phyloP scores from a whole-genome alignment of 1,140 invertebrate genomes.

The Drosophila sulfurigaster region DNA sequence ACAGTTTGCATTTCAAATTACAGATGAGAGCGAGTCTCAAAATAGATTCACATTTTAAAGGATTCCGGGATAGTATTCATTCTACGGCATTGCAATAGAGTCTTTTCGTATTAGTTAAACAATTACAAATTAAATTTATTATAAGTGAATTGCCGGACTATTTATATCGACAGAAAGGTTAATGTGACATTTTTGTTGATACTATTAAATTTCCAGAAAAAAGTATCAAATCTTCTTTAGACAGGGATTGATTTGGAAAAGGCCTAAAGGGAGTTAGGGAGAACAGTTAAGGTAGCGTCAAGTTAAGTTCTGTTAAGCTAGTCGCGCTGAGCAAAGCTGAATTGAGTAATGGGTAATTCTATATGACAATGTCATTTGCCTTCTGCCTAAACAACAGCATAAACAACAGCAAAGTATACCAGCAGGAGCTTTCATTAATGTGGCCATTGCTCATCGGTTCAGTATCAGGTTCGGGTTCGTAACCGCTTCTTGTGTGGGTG shows the following conservation, averaged over 20 bases:
- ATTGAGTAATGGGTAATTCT: constrained; percentile 41
- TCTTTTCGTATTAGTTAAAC: no score
- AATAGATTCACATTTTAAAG: not conserved
- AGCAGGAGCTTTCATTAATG: constrained; percentile 26
- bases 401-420: not conserved
- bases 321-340: constrained; percentile 19
- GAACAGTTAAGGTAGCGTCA: not conserved
- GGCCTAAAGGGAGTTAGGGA: not conserved
- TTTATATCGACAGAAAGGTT: not conserved
- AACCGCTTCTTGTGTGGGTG: not conserved
- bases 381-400: constrained; percentile 2
- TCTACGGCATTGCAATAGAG: not conserved
- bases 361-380: constrained; percentile 43
- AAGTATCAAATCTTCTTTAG: not conserved
- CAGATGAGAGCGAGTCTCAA: not conserved
- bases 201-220: constrained; percentile 23
- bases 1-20: constrained; percentile 21
- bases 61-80: not conserved
- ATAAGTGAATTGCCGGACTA: not conserved
- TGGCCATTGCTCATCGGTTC: constrained; percentile 29
- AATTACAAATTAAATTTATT: no score
- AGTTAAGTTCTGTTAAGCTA: constrained; percentile 31
- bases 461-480: constrained; percentile 8
- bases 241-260: not conserved
- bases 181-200: not conserved